phyloP scores from a whole-genome alignment of 2,888 invertebrate species.

The Theretra japonica region DNA sequence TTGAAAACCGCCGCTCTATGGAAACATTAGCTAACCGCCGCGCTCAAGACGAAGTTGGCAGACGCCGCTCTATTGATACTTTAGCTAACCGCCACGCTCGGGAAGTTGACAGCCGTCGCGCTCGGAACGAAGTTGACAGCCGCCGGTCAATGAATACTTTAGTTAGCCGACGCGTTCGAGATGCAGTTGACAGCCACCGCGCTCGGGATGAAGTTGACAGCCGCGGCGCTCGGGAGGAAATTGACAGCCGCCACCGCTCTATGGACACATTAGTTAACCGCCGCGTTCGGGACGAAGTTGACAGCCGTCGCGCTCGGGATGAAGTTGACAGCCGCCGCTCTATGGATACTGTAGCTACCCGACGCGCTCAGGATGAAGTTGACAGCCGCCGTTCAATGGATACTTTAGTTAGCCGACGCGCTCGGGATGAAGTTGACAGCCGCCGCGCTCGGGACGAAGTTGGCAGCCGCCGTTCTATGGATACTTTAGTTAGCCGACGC shows the following conservation, averaged over 20 bases:
- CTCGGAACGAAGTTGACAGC: neutral
- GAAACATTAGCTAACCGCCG: neutral
- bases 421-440: constrained; percentile 33
- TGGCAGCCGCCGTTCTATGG: neutral
- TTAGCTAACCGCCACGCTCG: neutral
- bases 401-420: neutral
- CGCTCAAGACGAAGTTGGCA: neutral
- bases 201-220: neutral
- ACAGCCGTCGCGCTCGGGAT: neutral
- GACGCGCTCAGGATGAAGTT: neutral
- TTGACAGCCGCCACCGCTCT: neutral
- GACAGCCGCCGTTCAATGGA: neutral
- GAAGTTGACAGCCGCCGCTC: neutral
- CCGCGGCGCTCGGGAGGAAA: neutral
- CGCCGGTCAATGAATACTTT: neutral
- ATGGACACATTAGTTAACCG: neutral
- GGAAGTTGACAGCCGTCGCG: neutral
- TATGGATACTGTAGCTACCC: no score
- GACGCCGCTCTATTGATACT: neutral
- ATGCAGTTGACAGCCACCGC: neutral
- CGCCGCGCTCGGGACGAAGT: neutral
- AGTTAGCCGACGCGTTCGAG: neutral
- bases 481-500: neutral
- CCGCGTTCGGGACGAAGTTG: neutral
- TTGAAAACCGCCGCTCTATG: neutral